Evolutionary conservation across 2,113 vertebrate species (phyloP), one percentile per base, ranked within the genome.

Genomic region (Hemicordylus capensis): DNA sequence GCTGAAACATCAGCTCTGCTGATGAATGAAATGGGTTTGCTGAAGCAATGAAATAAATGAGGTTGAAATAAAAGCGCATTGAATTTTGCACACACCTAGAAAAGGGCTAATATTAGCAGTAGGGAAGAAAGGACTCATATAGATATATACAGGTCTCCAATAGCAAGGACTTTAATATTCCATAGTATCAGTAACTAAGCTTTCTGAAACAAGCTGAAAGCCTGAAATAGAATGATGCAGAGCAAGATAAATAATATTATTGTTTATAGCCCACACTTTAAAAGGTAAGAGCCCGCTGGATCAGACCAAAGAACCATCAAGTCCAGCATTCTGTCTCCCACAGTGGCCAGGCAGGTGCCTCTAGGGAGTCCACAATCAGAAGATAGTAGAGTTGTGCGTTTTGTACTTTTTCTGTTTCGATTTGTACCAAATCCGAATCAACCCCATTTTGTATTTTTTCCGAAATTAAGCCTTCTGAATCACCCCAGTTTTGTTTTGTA

Each of bases 41-140:
- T 89, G 90, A 85, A 76, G 67, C 28, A 86, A 89, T 15, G 31
- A 86, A 93, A 85, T 63, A 83, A 90, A 90, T 44, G 59, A 87
- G 37, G 34, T 44, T 80, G 80, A 83, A 89, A 85, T 76, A 84
- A 51, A 88, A 88, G 7, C 8, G 7, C 56, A 48, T 86, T 69
- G 44, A 51, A 22, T 83, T 91, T 84, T 85, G 56, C 34, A 72
- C 79, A 58, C 39, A 64, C 73, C 19, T 80, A 91, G 76, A 24
- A 90, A 54, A 4, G 46, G 75, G 34, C 48, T 80, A 58, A 39
- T 34, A 39, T 67, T 74, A 89, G 81, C 75, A 69, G 44, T 70
- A 66, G 86, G 83, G 67, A 75, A 64, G 1, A 72, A 86, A 31
- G 12, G 26, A 61, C 17, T 85, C 7, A 11, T 59, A 80, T 78